A percentile compares a stretch with the other conserved stretches of the same genome.
These are phyloP conservation scores for Pangasius larnaudii DNA, from an alignment of 2,797 vertebrate species.

Conservation along the genomic window DNA sequence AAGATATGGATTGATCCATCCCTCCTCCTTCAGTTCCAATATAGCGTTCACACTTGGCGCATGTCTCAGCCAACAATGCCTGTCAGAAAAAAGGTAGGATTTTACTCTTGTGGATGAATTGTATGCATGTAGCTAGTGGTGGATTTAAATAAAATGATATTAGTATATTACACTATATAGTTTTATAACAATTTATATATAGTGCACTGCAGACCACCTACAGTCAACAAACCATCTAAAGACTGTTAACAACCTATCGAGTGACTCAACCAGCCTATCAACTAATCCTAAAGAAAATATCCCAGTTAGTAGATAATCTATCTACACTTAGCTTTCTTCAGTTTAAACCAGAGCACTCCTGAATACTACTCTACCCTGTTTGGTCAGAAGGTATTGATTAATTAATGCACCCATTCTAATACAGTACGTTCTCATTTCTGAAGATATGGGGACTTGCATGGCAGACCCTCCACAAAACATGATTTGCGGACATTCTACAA, in stretches of 20 bases:
- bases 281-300: background rate
- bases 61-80: conserved; percentile 92
- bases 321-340: background rate
- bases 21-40: conserved; percentile 97
- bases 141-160: background rate
- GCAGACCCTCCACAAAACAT: background rate
- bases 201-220: background rate
- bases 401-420: background rate
- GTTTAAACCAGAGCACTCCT: background rate
- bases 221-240: background rate
- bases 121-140: background rate
- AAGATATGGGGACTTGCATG: background rate
- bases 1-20: conserved; percentile 98
- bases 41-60: conserved; percentile 89
- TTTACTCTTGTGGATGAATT: background rate
- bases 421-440: background rate
- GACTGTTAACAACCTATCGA: background rate
- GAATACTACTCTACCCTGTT: background rate
- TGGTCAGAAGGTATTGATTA: background rate
- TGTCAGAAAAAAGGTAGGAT: conserved; percentile 59
- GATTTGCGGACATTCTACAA: background rate
- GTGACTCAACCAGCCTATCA: background rate
- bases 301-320: background rate
- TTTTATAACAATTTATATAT: too few relatives aligned
- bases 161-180: too few relatives aligned